Evolutionary conservation across 1,140 invertebrate species (phyloP).

Genomic region (Eueides isabella): DNA sequence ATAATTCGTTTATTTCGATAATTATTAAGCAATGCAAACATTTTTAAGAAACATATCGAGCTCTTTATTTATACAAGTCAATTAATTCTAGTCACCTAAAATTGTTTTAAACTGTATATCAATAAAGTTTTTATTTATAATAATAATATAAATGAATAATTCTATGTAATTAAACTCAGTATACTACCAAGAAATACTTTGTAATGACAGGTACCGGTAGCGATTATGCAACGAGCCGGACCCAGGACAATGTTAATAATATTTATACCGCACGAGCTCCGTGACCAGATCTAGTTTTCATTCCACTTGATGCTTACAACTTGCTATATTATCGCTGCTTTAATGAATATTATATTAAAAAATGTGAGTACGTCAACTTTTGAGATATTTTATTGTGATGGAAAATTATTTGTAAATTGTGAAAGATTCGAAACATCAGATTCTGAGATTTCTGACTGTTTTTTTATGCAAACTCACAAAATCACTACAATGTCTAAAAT

Average conservation of each 20-base stretch:
- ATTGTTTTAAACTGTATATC: conserved; percentile 42
- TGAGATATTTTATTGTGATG: not conserved
- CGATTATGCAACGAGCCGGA: conserved; percentile 76
- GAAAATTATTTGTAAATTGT: not conserved
- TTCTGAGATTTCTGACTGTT: too few species aligned
- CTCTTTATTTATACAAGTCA: not conserved
- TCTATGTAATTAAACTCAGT: conserved; percentile 51
- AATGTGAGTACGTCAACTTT: not conserved
- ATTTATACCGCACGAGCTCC: conserved; percentile 59
- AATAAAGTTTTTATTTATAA: conserved; percentile 50
- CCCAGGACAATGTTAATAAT: conserved; percentile 70
- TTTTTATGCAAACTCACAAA: too few species aligned
- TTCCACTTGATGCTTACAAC: conserved; percentile 47
- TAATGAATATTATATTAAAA: conserved; percentile 27
- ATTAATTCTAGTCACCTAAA: conserved; percentile 1
- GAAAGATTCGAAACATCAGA: not conserved
- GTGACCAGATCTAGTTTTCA: conserved; percentile 62
- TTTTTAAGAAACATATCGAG: not conserved
- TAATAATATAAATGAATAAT: conserved; percentile 53
- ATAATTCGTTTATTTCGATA: not conserved
- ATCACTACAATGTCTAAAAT: too few species aligned
- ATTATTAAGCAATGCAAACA: too few species aligned
- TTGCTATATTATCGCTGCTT: conserved; percentile 25
- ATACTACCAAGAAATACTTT: conserved; percentile 53
- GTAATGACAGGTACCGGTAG: conserved; percentile 60